Evolutionary conservation across 2,797 vertebrate species (phyloP).

Genomic region (Lophius americanus): DNA sequence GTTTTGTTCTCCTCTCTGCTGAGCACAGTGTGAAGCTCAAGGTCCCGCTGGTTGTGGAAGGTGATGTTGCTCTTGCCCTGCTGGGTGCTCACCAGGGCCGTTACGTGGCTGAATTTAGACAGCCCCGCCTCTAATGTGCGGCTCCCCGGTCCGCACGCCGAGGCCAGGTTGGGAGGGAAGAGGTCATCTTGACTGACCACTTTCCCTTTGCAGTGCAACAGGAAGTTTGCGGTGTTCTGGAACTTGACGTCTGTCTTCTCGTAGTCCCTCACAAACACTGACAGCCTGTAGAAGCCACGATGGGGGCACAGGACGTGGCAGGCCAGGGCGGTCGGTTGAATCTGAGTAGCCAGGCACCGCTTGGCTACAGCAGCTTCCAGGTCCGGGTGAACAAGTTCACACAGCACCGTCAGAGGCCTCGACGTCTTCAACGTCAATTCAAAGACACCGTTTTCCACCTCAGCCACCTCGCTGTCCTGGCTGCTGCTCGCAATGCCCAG

Average conservation of each 20-base stretch:
- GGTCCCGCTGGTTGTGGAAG: slow-evolving; percentile 68
- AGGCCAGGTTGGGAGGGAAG: slow-evolving; percentile 79
- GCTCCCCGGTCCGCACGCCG: slow-evolving; percentile 80
- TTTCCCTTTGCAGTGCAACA: slow-evolving; percentile 76
- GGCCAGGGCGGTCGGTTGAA: slow-evolving; percentile 73
- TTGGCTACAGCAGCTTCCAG: slow-evolving; percentile 70
- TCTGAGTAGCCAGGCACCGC: slow-evolving; percentile 83
- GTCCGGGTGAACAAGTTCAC: slow-evolving; percentile 77
- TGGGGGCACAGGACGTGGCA: slow-evolving; percentile 80
- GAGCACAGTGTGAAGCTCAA: slow-evolving; percentile 71
- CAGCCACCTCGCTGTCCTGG: slow-evolving; percentile 62
- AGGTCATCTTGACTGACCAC: slow-evolving; percentile 65
- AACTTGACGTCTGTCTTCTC: slow-evolving; percentile 69
- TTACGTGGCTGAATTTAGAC: slow-evolving; percentile 79
- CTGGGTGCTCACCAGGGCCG: slow-evolving; percentile 76
- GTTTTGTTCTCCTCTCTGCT: slow-evolving; percentile 53
- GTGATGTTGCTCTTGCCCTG: slow-evolving; percentile 87
- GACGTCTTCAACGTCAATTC: slow-evolving; percentile 76
- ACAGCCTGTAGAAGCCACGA: slow-evolving; percentile 82
- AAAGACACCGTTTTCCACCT: slow-evolving; percentile 67
- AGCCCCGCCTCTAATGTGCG: slow-evolving; percentile 76
- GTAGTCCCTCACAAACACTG: slow-evolving; percentile 82
- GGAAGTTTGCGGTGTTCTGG: slow-evolving; percentile 82
- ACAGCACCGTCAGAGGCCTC: slow-evolving; percentile 74
- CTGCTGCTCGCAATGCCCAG: slow-evolving; percentile 76